These are phyloP conservation scores for Orchesellides sinensis DNA, from an alignment of 2,888 invertebrate species.

Conservation along the genomic window DNA sequence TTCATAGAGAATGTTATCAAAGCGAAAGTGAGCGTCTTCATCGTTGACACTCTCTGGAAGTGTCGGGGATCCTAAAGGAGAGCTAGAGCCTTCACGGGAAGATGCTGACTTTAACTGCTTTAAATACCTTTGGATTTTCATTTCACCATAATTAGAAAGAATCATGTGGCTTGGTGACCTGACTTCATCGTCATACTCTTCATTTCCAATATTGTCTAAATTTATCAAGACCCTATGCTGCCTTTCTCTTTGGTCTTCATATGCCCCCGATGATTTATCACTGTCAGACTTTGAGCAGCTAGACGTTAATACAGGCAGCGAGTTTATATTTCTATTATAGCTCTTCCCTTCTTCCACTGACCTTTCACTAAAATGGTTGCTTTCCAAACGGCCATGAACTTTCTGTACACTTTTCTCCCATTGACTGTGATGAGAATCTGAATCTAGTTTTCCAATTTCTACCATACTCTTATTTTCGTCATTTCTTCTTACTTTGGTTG, in stretches of 20 bases:
- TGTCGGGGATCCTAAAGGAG: constrained; percentile 61
- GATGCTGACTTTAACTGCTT: constrained; percentile 71
- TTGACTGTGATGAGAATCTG: background rate
- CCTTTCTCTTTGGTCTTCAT: background rate
- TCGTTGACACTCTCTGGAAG: constrained; percentile 40
- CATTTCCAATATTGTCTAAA: constrained; percentile 30
- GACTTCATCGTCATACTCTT: constrained; percentile 36
- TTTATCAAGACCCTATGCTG: constrained; percentile 33
- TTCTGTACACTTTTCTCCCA: constrained; percentile 10
- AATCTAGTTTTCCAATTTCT: background rate
- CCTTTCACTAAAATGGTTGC: too few relatives aligned
- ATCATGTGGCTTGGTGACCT: constrained; percentile 69
- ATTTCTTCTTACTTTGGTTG: background rate
- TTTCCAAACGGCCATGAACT: constrained; percentile 9
- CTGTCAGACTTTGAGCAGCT: background rate
- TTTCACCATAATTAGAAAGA: constrained; percentile 72
- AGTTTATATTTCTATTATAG: background rate
- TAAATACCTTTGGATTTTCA: constrained; percentile 74
- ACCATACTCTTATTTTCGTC: background rate
- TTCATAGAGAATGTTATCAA: constrained; percentile 72
- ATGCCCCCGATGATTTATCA: background rate
- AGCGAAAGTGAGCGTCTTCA: constrained; percentile 62
- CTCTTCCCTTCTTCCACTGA: background rate
- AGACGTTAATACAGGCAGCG: constrained; percentile 1
- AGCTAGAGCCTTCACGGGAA: constrained; percentile 59